Evolutionary conservation across 2,113 vertebrate genomes (phyloP).

Genomic region (Orientallactaga bullata): DNA sequence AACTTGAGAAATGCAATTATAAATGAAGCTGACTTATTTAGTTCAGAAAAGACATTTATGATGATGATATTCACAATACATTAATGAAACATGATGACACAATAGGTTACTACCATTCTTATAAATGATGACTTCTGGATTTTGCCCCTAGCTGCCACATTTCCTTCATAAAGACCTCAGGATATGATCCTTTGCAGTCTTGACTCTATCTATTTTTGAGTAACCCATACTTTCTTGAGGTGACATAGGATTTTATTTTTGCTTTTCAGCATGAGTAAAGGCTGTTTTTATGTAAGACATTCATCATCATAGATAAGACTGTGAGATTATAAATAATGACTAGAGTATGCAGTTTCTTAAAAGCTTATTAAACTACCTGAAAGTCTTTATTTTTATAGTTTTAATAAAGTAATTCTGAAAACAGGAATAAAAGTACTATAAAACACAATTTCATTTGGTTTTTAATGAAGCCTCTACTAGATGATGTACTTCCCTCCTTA

Average conservation of each 20-base stretch:
- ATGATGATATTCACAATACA: background rate
- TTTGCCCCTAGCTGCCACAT: background rate
- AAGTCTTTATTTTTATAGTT: slow-evolving; percentile 17
- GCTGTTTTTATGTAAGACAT: background rate
- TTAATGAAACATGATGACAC: background rate
- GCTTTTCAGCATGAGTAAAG: background rate
- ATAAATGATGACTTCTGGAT: slow-evolving; percentile 22
- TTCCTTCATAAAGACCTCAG: background rate
- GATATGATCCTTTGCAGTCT: background rate
- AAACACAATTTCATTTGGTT: slow-evolving; percentile 9
- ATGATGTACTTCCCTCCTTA: background rate
- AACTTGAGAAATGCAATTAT: background rate
- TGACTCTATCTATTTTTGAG: background rate
- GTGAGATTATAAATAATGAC: background rate
- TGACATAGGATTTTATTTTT: background rate
- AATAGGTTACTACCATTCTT: background rate
- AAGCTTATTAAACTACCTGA: background rate
- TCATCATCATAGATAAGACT: background rate
- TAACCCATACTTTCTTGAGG: background rate
- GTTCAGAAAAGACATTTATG: background rate
- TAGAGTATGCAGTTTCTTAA: background rate
- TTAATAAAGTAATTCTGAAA: slow-evolving; percentile 6
- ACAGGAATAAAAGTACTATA: background rate
- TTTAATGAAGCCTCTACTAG: background rate
- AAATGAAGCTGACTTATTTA: slow-evolving; percentile 35